These are phyloP conservation scores for Muscicapa comitata DNA, from an alignment of 2,797 vertebrate genomes.

Conservation along the genomic window DNA sequence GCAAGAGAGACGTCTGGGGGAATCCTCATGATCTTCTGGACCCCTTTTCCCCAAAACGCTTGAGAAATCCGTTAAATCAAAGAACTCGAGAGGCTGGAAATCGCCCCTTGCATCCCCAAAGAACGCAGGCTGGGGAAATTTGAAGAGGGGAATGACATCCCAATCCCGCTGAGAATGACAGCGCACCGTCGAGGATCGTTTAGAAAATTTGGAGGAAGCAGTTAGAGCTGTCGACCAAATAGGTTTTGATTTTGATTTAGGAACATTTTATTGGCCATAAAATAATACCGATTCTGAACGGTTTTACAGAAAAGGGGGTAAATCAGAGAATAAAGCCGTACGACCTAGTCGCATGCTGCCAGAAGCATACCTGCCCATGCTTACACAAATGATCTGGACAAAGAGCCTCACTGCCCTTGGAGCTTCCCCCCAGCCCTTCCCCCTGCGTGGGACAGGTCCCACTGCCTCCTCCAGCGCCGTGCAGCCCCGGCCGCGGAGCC, in stretches of 20 bases:
- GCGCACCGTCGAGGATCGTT: neutral
- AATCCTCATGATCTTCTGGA: neutral
- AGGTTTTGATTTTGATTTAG: neutral
- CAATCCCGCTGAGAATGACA: neutral
- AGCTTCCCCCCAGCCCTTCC: neutral
- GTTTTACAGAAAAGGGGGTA: neutral
- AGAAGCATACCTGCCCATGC: neutral
- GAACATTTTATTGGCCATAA: neutral
- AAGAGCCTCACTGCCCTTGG: neutral
- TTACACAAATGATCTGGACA: neutral
- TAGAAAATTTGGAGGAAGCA: neutral
- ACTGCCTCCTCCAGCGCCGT: too few species aligned
- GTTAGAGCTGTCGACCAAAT: neutral
- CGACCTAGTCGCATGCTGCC: neutral
- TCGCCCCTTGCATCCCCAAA: neutral
- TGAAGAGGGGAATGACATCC: neutral
- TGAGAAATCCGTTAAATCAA: conserved; percentile 9
- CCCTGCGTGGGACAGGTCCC: neutral
- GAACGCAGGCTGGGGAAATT: neutral
- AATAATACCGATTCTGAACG: neutral
- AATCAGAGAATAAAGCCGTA: neutral
- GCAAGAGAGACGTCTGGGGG: neutral
- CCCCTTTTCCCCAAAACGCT: fast-evolving
- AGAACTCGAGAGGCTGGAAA: neutral
- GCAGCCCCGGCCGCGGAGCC: neutral